phyloP scores from a whole-genome alignment of 2,888 invertebrate species.

The Hydropsyche betteni region DNA sequence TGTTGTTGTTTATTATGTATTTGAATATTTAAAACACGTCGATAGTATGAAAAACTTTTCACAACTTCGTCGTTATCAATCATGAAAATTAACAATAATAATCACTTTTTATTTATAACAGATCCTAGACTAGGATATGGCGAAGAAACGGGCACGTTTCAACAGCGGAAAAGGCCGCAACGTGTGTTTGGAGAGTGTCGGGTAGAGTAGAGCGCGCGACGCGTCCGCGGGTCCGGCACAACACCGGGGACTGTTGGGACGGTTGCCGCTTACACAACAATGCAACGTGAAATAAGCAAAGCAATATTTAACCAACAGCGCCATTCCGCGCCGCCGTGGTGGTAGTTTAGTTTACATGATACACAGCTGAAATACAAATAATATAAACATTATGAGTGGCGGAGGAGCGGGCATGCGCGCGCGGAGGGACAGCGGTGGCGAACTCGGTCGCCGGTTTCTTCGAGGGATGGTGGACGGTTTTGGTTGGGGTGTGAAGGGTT shows the following conservation, averaged over 20 bases:
- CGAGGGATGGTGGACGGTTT: too few species aligned
- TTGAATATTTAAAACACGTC: background rate
- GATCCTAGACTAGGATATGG: too few species aligned
- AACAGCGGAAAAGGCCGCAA: too few species aligned
- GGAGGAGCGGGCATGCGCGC: slow-evolving; percentile 62
- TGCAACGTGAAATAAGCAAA: slow-evolving; percentile 69
- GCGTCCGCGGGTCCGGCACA: slow-evolving; percentile 38
- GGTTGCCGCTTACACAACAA: slow-evolving; percentile 66
- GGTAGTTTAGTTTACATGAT: slow-evolving; percentile 71
- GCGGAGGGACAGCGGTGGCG: slow-evolving; percentile 53
- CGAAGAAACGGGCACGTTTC: too few species aligned
- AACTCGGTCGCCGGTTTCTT: background rate
- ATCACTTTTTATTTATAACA: too few species aligned
- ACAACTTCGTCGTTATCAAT: too few species aligned
- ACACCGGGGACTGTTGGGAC: slow-evolving; percentile 42
- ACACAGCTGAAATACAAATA: slow-evolving; percentile 71
- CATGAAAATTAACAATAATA: too few species aligned
- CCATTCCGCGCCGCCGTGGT: slow-evolving; percentile 65
- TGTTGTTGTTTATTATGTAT: background rate
- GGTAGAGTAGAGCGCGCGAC: slow-evolving; percentile 27
- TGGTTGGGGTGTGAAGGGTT: too few species aligned
- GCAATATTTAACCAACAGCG: slow-evolving; percentile 66
- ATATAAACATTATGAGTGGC: slow-evolving; percentile 67
- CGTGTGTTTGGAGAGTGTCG: slow-evolving; percentile 7
- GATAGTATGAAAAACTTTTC: too few species aligned